Conservation (phyloP, 2,797 vertebrate genomes). For the Vireo griseus region DNA sequence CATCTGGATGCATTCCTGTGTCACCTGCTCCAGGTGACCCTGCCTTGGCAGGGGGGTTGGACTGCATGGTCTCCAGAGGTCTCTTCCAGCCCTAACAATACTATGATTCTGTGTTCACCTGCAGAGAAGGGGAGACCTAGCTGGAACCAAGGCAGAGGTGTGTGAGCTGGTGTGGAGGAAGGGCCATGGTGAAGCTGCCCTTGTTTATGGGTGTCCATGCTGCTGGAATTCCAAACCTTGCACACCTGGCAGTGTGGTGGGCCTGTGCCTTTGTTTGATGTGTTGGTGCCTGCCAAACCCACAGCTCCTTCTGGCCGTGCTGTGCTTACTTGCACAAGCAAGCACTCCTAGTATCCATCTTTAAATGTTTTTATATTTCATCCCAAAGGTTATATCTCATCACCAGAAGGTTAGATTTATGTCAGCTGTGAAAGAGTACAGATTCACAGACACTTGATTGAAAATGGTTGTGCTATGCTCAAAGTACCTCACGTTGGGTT, state of each 20-base stretch:
- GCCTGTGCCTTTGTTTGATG: rapidly evolving
- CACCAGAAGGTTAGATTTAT: neutral
- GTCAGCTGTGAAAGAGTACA: neutral
- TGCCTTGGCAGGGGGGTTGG: neutral
- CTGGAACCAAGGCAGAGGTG: neutral
- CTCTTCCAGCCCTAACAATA: neutral
- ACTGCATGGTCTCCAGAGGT: neutral
- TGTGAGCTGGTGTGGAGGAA: neutral
- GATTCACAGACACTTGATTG: neutral
- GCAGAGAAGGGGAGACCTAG: rapidly evolving
- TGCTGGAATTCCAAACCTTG: neutral
- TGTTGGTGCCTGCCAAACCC: neutral
- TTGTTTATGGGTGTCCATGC: neutral
- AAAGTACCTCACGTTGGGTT: rapidly evolving
- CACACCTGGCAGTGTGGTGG: neutral
- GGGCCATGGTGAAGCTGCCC: neutral
- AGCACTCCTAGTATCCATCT: rapidly evolving
- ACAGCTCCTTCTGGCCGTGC: rapidly evolving
- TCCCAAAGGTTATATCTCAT: too few relatives aligned
- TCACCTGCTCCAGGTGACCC: neutral
- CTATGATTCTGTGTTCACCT: neutral
- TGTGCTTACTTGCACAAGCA: neutral
- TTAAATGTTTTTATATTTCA: neutral
- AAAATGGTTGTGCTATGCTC: neutral
- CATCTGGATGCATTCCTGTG: rapidly evolving